These are phyloP conservation scores for Aphaenogaster floridana DNA, from an alignment of 1,140 invertebrate genomes.

Conservation along the genomic window DNA sequence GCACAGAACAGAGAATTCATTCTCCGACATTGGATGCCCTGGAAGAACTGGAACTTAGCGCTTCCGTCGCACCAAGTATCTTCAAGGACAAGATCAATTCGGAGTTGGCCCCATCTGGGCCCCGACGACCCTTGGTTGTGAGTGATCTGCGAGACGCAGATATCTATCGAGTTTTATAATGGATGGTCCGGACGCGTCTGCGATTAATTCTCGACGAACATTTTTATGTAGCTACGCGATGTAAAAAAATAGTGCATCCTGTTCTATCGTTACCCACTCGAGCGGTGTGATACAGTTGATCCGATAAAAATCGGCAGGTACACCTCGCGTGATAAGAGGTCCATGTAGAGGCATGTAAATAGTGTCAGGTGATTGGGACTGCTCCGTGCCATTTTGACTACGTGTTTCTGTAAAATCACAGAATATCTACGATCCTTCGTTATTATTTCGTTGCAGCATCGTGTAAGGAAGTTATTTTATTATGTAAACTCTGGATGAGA, in stretches of 20 bases:
- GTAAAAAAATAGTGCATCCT: not conserved
- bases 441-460: not conserved
- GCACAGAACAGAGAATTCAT: not conserved
- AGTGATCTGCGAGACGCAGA: not conserved
- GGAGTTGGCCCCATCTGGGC: not conserved
- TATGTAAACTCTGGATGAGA: not conserved
- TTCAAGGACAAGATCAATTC: not conserved
- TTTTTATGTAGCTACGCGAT: not conserved
- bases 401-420: not conserved
- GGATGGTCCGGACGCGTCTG: not conserved
- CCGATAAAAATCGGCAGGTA: slow-evolving; percentile 23
- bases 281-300: not conserved
- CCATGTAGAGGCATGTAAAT: slow-evolving; percentile 68
- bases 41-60: not conserved
- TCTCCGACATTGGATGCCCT: not conserved
- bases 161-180: not conserved
- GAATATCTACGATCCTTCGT: not conserved
- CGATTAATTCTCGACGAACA: not conserved
- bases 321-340: slow-evolving; percentile 36
- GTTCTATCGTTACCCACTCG: not conserved
- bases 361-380: slow-evolving; percentile 65
- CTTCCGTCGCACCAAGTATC: not conserved
- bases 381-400: slow-evolving; percentile 39
- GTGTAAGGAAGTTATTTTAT: not conserved
- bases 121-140: not conserved